phyloP scores from a whole-genome alignment of 2,888 invertebrate genomes.

The Anoncus sp. region DNA sequence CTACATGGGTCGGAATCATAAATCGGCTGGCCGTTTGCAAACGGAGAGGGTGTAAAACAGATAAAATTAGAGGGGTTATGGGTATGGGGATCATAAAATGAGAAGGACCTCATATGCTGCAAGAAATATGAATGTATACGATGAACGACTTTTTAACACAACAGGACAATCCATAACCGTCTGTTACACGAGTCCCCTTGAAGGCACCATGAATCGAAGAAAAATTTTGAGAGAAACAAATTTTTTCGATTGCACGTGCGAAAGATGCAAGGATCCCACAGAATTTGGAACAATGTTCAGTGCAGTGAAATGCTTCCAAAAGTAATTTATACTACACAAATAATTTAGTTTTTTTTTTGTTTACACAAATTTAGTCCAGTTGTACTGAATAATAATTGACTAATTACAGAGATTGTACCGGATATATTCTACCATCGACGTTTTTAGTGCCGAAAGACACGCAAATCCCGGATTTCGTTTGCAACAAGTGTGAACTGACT shows the following conservation, averaged over 20 bases:
- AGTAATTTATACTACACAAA: neutral
- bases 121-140: too few species aligned
- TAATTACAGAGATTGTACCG: conserved; percentile 84
- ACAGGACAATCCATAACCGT: too few species aligned
- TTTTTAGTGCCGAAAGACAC: conserved; percentile 83
- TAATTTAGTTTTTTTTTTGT: neutral
- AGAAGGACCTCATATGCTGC: too few species aligned
- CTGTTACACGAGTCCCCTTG: too few species aligned
- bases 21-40: too few species aligned
- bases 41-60: too few species aligned
- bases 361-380: neutral
- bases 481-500: conserved; percentile 77
- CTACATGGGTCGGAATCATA: too few species aligned
- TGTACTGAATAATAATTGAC: neutral
- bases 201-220: too few species aligned
- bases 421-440: conserved; percentile 86
- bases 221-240: conserved; percentile 88
- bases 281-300: conserved; percentile 90
- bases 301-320: neutral
- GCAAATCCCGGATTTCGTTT: conserved; percentile 84
- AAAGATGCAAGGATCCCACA: conserved; percentile 89
- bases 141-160: too few species aligned
- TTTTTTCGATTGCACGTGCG: conserved; percentile 90
- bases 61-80: too few species aligned
- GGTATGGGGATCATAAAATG: too few species aligned